Percentiles rank a stretch among this genome's conserved stretches.
Evolutionary conservation across 2,888 invertebrate species (phyloP).

Genomic region (Dorcus hopei): DNA sequence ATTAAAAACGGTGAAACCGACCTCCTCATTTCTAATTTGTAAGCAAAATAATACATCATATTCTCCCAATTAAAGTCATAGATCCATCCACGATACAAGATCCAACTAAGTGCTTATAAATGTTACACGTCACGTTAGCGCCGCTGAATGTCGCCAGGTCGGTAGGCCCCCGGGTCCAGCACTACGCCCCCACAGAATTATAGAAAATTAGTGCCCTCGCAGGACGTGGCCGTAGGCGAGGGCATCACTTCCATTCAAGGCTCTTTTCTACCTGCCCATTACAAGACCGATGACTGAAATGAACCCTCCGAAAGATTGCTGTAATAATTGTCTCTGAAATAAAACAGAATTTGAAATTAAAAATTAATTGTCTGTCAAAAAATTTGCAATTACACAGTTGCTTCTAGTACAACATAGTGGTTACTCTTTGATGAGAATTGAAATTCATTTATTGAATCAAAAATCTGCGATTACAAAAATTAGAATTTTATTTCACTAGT

Average conservation of each 20-base stretch:
- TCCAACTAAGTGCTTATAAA: slow-evolving; percentile 22
- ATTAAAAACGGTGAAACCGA: no score
- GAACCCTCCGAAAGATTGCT: no score
- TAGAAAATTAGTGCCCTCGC: slow-evolving; percentile 22
- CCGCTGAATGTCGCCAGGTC: slow-evolving; percentile 20
- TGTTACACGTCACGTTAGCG: slow-evolving; percentile 21
- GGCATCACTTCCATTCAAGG: neutral
- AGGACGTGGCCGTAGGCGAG: neutral
- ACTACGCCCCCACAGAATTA: slow-evolving; percentile 21
- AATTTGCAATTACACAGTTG: no score
- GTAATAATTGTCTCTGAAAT: no score
- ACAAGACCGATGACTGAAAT: no score
- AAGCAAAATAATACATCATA: neutral
- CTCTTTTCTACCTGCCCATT: neutral
- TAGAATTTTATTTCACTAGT: no score
- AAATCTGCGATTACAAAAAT: no score
- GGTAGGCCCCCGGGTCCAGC: slow-evolving; percentile 14
- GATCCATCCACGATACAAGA: slow-evolving; percentile 1
- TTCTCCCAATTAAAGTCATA: slow-evolving; percentile 2
- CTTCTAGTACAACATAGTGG: no score
- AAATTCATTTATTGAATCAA: no score
- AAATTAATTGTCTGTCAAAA: no score
- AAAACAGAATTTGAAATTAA: no score
- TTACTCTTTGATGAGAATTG: no score
- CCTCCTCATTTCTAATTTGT: neutral